Evolutionary conservation across 1,140 invertebrate species (phyloP).

Genomic region (Onthophagus taurus): DNA sequence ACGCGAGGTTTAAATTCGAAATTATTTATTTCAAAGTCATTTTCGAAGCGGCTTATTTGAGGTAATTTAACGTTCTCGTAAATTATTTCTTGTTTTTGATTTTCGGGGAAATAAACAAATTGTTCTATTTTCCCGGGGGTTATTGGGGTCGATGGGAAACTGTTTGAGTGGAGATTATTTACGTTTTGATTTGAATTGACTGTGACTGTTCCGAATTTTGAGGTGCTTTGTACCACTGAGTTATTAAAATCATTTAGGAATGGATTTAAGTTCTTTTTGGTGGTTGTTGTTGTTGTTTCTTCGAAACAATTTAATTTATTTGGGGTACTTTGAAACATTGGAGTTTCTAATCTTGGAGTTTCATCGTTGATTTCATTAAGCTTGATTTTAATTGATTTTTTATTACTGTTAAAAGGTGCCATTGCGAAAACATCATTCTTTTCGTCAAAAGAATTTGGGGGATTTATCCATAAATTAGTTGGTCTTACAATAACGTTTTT

Average conservation of each 20-base stretch:
- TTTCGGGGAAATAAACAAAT: constrained; percentile 9
- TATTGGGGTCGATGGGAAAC: not conserved
- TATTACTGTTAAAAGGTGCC: constrained; percentile 55
- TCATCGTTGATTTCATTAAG: constrained; percentile 5
- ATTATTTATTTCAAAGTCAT: too few species aligned
- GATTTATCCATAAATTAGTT: constrained; percentile 28
- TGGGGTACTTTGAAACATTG: constrained; percentile 1
- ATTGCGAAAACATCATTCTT: constrained; percentile 62
- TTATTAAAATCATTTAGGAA: constrained; percentile 22
- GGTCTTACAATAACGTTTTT: constrained; percentile 17
- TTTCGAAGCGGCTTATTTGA: not conserved
- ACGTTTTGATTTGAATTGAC: constrained; percentile 17
- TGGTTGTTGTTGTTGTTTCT: not conserved
- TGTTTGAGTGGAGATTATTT: constrained; percentile 3
- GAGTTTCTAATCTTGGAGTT: constrained; percentile 5
- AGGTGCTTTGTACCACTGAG: constrained; percentile 17
- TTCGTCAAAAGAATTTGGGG: constrained; percentile 30
- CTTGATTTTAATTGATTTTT: constrained; percentile 2
- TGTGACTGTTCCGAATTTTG: constrained; percentile 25
- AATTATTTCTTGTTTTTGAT: constrained; percentile 1
- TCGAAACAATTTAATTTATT: not conserved
- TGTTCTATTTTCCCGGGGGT: constrained; percentile 17
- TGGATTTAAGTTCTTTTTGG: constrained; percentile 16
- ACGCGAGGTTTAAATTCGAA: too few species aligned
- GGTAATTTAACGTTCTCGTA: constrained; percentile 17